A percentile compares a stretch with the other conserved stretches of the same genome.
phyloP scores from a whole-genome alignment of 2,888 invertebrate genomes.

The Hymenopus coronatus region DNA sequence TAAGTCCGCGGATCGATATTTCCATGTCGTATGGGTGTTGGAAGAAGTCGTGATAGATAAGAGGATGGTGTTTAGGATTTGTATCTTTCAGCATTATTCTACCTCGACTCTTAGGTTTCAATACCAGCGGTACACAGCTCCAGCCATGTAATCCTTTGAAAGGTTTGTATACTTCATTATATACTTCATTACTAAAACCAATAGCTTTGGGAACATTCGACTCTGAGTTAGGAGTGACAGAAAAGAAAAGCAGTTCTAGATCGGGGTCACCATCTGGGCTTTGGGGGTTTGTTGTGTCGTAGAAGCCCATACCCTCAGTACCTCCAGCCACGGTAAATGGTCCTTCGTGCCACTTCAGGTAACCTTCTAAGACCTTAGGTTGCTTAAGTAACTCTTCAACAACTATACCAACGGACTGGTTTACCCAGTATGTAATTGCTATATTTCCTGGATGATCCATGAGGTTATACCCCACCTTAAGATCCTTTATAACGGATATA shows the following conservation, averaged over 20 bases:
- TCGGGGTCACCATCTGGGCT: conserved; percentile 28
- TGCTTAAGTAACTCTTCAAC: background rate
- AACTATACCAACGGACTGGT: conserved; percentile 53
- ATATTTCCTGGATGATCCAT: conserved; percentile 78
- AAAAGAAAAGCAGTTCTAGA: background rate
- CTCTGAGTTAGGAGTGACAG: background rate
- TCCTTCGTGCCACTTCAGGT: conserved; percentile 60
- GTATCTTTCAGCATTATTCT: conserved; percentile 77
- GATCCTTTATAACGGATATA: conserved; percentile 62
- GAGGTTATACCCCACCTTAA: conserved; percentile 76
- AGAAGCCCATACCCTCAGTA: conserved; percentile 73
- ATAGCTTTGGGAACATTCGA: conserved; percentile 39
- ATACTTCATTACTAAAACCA: conserved; percentile 44
- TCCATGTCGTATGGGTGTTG: conserved; percentile 52
- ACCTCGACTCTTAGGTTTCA: conserved; percentile 77
- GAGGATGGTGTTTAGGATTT: conserved; percentile 79
- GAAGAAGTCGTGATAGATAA: conserved; percentile 90
- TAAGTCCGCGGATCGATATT: conserved; percentile 37
- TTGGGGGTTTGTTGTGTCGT: conserved; percentile 61
- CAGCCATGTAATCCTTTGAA: conserved; percentile 44
- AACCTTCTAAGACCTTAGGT: conserved; percentile 49
- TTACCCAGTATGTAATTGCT: conserved; percentile 69
- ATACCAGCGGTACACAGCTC: conserved; percentile 59
- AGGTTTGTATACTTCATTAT: conserved; percentile 47
- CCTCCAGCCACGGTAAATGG: conserved; percentile 76